Percentiles rank a stretch among this genome's conserved stretches.
Evolutionary conservation across 2,888 invertebrate genomes (phyloP).

Genomic region (Cepaea hortensis): DNA sequence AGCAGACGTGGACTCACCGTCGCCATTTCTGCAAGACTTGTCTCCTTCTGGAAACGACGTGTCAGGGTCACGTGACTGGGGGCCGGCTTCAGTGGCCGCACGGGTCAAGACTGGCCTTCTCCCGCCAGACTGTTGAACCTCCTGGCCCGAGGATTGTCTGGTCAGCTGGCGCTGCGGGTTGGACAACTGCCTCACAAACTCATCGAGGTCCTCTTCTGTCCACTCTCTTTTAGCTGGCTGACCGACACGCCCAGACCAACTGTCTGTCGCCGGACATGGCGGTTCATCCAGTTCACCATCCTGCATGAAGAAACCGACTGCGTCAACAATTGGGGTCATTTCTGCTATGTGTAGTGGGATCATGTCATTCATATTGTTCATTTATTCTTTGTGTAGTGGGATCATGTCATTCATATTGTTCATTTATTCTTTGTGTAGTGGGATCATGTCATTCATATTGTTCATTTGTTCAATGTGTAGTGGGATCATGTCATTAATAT

Average conservation of each 20-base stretch:
- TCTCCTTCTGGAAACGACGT: not conserved
- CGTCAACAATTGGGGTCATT: no score
- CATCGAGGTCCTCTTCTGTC: conserved; percentile 54
- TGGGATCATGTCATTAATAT: no score
- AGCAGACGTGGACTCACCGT: not conserved
- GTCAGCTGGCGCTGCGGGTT: conserved; percentile 55
- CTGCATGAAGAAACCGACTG: conserved; percentile 44
- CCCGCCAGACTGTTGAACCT: not conserved
- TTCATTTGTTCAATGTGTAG: no score
- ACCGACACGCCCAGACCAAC: conserved; percentile 31
- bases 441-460: no score
- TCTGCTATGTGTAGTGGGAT: no score
- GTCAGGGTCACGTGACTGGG: not conserved
- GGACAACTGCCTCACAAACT: conserved; percentile 56
- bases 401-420: no score
- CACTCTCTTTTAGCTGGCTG: conserved; percentile 31
- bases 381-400: no score
- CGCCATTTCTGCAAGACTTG: not conserved
- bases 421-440: no score
- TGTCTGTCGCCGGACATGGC: conserved; percentile 51
- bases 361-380: no score
- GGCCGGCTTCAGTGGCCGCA: conserved; percentile 30
- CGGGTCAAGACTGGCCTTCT: conserved; percentile 15
- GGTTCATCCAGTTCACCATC: conserved; percentile 61
- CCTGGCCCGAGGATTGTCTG: not conserved